phyloP scores from a whole-genome alignment of 2,113 vertebrate species.

The Neofelis nebulosa region DNA sequence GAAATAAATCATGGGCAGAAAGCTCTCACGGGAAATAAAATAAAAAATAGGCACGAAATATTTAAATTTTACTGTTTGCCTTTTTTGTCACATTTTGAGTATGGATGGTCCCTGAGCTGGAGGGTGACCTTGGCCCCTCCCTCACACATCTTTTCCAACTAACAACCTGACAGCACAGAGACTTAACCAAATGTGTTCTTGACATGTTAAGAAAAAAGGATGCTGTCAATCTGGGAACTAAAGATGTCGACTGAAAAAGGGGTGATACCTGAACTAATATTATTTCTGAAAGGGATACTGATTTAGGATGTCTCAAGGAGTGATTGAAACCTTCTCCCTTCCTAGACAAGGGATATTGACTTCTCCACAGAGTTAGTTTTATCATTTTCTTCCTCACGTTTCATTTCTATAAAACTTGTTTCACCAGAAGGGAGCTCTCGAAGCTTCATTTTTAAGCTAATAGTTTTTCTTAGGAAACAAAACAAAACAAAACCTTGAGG shows the following conservation, averaged over 20 bases:
- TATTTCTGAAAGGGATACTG: background rate
- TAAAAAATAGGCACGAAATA: background rate
- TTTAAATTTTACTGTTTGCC: background rate
- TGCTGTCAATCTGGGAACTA: background rate
- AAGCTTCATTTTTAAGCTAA: slow-evolving; percentile 52
- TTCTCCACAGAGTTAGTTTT: background rate
- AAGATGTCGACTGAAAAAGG: slow-evolving; percentile 13
- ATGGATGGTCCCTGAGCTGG: background rate
- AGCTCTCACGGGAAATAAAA: background rate
- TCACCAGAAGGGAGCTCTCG: background rate
- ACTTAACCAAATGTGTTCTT: background rate
- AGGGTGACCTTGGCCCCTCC: background rate
- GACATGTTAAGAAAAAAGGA: background rate
- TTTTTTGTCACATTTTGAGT: background rate
- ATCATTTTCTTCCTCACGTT: background rate
- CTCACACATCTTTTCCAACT: background rate
- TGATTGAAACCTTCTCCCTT: background rate
- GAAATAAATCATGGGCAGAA: background rate
- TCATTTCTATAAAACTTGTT: background rate
- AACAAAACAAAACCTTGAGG: background rate
- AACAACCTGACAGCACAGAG: background rate
- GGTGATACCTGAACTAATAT: background rate
- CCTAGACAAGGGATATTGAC: background rate
- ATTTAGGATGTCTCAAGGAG: background rate
- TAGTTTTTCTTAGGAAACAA: slow-evolving; percentile 31